Base-by-base conservation (phyloP, 1,140 invertebrate genomes). In the Leptopilina boulardi region DNA sequence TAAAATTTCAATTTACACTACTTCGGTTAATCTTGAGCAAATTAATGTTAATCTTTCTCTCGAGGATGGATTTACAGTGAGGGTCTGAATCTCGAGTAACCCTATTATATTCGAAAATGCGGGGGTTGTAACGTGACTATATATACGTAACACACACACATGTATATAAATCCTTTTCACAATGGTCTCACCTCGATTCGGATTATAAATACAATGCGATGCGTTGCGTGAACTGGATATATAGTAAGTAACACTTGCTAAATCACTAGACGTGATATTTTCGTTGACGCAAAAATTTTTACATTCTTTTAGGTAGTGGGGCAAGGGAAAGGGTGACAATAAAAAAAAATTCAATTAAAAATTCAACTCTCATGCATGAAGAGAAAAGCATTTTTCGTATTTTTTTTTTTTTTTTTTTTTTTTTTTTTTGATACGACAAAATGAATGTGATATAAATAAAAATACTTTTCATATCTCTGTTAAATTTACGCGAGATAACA, bases 131-230 rank as follows among this genome's bases (percentile, higher is more conserved):
- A 51, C 47, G 15, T 6, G 47, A 51, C 15, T 38, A 38, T 9
- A n/a, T n/a, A 34, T 6, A 38, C 34, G 34, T 1, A 38, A 6
- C 34, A 6, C 34, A 38, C 8, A 38, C 34, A 38, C n/a, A n/a
- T n/a, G n/a, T 51, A 8, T 11, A 30, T 66, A 66, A 66, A 66
- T 34, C 26, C 26, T 66, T 15, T 66, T 30, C 26, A 66, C 59
- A 66, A 66, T 66, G 59, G 23, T 66, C 15, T 66, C 26, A 34
- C 59, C 59, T 66, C 59, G 23, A 66, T 66, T 66, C 26, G 26
- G 59, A 66, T 66, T 66, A 66, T 66, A 66, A 66, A 66, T 66
- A 30, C 59, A 66, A 66, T 66, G n/a, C 26, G 26, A n/a, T 8
- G 21, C n/a, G 26, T 30, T 59, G 26, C 21, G 21, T 66, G 21